Percentiles rank a stretch among this genome's conserved stretches.
Conservation (phyloP, 2,888 invertebrate genomes). For the Synergus japonicus region DNA sequence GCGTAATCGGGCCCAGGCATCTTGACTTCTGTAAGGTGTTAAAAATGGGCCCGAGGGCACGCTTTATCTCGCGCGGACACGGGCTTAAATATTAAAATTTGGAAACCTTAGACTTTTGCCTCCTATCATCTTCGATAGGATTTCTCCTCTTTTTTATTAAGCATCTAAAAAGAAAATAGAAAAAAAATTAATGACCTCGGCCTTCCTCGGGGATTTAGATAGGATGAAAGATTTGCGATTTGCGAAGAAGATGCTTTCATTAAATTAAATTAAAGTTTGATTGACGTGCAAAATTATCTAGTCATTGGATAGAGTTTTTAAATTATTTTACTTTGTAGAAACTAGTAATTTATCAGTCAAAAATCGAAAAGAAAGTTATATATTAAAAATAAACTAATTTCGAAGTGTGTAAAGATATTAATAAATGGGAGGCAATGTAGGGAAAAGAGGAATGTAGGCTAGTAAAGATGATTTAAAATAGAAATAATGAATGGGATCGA, state of each 20-base stretch:
- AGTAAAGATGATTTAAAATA: constrained; percentile 38
- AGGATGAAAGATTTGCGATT: background rate
- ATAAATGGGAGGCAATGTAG: background rate
- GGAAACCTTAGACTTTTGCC: constrained; percentile 61
- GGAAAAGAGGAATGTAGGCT: constrained; percentile 18
- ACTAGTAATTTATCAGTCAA: background rate
- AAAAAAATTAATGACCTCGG: constrained; percentile 25
- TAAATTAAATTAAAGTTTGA: constrained; percentile 9
- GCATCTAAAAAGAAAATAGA: background rate
- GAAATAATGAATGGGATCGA: constrained; percentile 37
- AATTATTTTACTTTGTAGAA: background rate
- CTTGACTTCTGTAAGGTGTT: constrained; percentile 74
- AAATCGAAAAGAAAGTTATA: background rate
- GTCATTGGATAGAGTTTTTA: background rate
- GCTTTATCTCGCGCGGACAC: constrained; percentile 63
- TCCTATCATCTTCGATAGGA: constrained; percentile 40
- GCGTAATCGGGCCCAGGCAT: constrained; percentile 67
- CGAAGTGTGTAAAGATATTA: background rate
- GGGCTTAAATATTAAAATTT: constrained; percentile 66
- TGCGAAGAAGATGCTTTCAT: background rate
- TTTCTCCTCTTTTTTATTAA: constrained; percentile 16
- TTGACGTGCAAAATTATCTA: background rate
- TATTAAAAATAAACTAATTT: background rate
- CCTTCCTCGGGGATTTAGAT: constrained; percentile 28
- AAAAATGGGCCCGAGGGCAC: constrained; percentile 70